Evolutionary conservation across 2,113 vertebrate species (phyloP), one percentile per base, ranked within the genome.

Genomic region (Oophaga pumilio): DNA sequence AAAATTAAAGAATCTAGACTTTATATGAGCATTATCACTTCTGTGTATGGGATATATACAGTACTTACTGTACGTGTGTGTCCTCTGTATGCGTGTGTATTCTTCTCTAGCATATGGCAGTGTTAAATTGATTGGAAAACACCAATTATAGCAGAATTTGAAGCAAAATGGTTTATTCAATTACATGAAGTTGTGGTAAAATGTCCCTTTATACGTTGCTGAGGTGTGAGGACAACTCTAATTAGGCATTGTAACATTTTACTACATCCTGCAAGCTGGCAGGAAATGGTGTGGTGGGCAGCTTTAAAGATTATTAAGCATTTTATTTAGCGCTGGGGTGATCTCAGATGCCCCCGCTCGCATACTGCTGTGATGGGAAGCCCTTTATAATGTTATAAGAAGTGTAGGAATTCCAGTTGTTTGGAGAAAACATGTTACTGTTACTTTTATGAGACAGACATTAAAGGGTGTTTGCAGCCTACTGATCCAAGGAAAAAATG

Each of bases 241-340:
- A 88, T 88, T 88, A 88, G 87, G 87, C 80, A 76, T 76, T 76
- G 87, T 88, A 88, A 76, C 71, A 66, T 88, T 88, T 88, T 88
- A 88, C 87, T 57, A 88, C 87, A 88, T 88, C 87, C 87, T 88
- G 87, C n/a, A 88, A 88, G 53, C 80, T 68, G 81, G 87, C 87
- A 88, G 87, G 87, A 88, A 88, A 88, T 84, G 80, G 87, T 73
- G 74, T 59, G 69, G 80, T 88, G 80, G 87, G 87, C 73, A 88
- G 71, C 87, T 84, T 88, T 88, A 88, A 88, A 88, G 87, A 88
- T 88, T 88, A 88, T 88, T 84, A 84, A 77, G 87, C 87, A 84
- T 84, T 88, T 88, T 88, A 88, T 88, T 77, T 84, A 88, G 81
- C 87, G 68, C 87, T 66, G 73, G 71, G 87, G 87, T 66, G 80